phyloP scores from a whole-genome alignment of 2,888 invertebrate genomes.

The Pseudococcus jackbeardsleyi region DNA sequence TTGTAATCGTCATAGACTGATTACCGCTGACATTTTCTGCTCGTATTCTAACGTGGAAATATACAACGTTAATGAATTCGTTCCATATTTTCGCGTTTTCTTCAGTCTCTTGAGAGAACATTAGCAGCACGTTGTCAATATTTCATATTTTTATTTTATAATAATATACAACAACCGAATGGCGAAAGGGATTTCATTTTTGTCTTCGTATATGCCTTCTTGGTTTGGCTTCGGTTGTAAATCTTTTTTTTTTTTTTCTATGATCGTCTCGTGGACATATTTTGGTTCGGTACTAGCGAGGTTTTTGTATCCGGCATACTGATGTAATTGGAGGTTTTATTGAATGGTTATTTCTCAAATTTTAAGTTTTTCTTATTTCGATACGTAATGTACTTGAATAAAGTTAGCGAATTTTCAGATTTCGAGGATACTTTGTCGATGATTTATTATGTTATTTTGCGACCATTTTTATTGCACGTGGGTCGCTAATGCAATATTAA shows the following conservation, averaged over 20 bases:
- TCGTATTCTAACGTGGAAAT: slow-evolving; percentile 24
- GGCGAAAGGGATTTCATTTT: slow-evolving; percentile 37
- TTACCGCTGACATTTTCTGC: slow-evolving; percentile 34
- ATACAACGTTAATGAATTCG: slow-evolving; percentile 49
- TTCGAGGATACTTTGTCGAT: background rate
- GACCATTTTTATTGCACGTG: too few relatives aligned
- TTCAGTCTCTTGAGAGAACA: slow-evolving; percentile 48
- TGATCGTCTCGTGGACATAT: background rate
- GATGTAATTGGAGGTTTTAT: background rate
- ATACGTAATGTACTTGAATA: background rate
- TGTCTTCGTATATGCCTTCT: background rate
- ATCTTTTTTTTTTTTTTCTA: background rate
- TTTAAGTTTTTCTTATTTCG: background rate
- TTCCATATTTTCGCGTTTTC: slow-evolving; percentile 31
- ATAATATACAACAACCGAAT: slow-evolving; percentile 1
- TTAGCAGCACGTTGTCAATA: slow-evolving; percentile 51
- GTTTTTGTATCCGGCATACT: background rate
- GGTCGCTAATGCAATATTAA: too few relatives aligned
- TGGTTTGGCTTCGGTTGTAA: background rate
- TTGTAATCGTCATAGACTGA: slow-evolving; percentile 39
- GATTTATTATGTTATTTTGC: too few relatives aligned
- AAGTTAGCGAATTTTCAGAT: background rate
- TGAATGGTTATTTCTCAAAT: background rate
- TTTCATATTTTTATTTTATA: slow-evolving; percentile 42
- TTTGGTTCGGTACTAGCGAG: background rate